Evolutionary conservation across 2,888 invertebrate species (phyloP).

Genomic region (Nomada lathburiana): DNA sequence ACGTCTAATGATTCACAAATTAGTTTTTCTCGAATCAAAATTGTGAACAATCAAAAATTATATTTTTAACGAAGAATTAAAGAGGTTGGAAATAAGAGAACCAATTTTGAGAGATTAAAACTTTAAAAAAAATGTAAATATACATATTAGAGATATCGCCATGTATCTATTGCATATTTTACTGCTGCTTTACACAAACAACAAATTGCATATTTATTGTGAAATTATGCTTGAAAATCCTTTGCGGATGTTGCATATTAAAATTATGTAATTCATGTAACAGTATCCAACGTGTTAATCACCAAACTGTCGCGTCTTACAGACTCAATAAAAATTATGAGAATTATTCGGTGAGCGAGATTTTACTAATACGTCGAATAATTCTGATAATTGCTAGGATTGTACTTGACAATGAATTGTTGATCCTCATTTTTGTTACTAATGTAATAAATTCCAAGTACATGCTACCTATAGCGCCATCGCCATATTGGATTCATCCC

Average conservation of each 20-base stretch:
- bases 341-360: conserved; percentile 21
- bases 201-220: conserved; percentile 37
- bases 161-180: conserved; percentile 9
- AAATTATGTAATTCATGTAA: conserved; percentile 3
- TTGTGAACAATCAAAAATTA: conserved; percentile 21
- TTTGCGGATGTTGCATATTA: conserved; percentile 8
- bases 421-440: conserved; percentile 14
- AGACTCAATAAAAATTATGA: not conserved
- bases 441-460: conserved; percentile 11
- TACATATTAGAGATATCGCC: conserved; percentile 6
- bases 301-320: conserved; percentile 6
- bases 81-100: not conserved
- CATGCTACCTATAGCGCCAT: not conserved
- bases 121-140: conserved; percentile 13
- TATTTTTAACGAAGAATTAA: not conserved
- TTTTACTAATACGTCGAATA: conserved; percentile 13
- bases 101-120: not conserved
- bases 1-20: conserved; percentile 3
- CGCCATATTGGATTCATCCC: conserved; percentile 36
- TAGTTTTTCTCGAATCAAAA: conserved; percentile 21
- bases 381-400: conserved; percentile 17
- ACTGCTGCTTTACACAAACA: conserved; percentile 43
- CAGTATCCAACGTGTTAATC: conserved; percentile 9
- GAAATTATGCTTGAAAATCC: conserved; percentile 12
- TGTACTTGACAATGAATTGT: conserved; percentile 15